Percentiles rank a stretch among this genome's conserved stretches.
Conservation (phyloP, 2,888 invertebrate species). For the Cephus runcator region DNA sequence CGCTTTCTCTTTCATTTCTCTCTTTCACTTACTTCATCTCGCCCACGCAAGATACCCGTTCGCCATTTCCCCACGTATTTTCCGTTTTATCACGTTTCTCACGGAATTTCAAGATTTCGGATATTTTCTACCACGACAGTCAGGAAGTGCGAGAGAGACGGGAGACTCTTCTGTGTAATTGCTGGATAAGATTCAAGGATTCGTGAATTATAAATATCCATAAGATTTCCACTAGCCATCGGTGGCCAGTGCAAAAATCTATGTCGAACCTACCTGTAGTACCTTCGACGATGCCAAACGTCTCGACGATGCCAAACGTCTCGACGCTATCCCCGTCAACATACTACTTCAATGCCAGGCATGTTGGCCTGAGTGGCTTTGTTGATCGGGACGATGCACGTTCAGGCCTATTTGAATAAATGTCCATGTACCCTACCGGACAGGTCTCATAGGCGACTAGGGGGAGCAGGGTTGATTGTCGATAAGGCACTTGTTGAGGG, state of each 20-base stretch:
- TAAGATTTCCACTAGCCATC: neutral
- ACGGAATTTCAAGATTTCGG: neutral
- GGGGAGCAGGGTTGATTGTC: neutral
- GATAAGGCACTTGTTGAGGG: slow-evolving; percentile 4
- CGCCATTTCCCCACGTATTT: neutral
- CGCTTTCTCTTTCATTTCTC: neutral
- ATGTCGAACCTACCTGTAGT: neutral
- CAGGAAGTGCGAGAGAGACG: neutral
- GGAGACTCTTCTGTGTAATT: neutral
- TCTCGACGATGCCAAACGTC: neutral
- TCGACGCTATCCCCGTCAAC: too few species aligned
- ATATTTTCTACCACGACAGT: neutral
- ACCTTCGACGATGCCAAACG: neutral
- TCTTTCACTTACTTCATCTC: neutral
- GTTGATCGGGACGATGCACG: neutral
- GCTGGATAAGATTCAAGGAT: neutral
- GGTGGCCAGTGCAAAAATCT: neutral
- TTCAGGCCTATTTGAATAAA: neutral
- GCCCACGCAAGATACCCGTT: neutral
- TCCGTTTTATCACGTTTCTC: neutral
- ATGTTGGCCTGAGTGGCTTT: neutral
- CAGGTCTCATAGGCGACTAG: neutral
- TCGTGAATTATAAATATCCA: neutral
- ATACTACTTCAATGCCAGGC: too few species aligned
- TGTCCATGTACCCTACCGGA: neutral